Evolutionary conservation across 2,113 vertebrate species (phyloP), one percentile per base, ranked within the genome.

Genomic region (Lophotis ruficrista): DNA sequence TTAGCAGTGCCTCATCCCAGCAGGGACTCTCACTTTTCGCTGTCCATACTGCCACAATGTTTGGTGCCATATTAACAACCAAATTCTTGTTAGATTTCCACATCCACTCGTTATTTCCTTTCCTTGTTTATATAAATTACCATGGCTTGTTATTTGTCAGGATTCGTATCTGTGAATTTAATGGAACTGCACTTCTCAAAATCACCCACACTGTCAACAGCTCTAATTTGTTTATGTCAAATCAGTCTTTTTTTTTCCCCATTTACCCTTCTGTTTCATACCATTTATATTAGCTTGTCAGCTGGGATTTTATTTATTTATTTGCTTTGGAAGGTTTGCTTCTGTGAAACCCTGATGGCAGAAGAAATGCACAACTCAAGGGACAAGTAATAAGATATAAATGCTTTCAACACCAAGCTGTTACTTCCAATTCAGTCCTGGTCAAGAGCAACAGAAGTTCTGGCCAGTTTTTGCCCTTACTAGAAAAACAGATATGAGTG

Each of bases 191-290:
- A 95, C 92, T 94, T 96, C 93, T 96, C 89, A 92, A 96, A 96
- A 95, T 96, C 95, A 97, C 95, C 95, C 96, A 97, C 94, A 80
- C 94, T 96, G 96, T 97, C 96, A 97, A 97, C 96, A 97, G 96
- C 91, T 96, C 94, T 92, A 91, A 96, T 96, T 97, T 97, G 96
- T 97, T 97, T 96, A 96, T 87, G 89, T 96, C 89, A 96, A 91
- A 96, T 96, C 80, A 89, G 65, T 28, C 60, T 37, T 28, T 56
- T 53, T 41, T 62, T n/a, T 15, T 12, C 57, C 62, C 76, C 60
- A 91, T 93, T 93, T 92, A 93, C 81, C 91, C 96, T 97, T 96
- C 94, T 97, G 96, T 89, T 95, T 96, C 87, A 79, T 96, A 96
- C 96, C 91, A 96, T 87, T 96, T 95, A 94, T 92, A 94, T 94